These are phyloP conservation scores for Sinosuthora webbiana DNA, from an alignment of 2,113 vertebrate species.

Conservation along the genomic window DNA sequence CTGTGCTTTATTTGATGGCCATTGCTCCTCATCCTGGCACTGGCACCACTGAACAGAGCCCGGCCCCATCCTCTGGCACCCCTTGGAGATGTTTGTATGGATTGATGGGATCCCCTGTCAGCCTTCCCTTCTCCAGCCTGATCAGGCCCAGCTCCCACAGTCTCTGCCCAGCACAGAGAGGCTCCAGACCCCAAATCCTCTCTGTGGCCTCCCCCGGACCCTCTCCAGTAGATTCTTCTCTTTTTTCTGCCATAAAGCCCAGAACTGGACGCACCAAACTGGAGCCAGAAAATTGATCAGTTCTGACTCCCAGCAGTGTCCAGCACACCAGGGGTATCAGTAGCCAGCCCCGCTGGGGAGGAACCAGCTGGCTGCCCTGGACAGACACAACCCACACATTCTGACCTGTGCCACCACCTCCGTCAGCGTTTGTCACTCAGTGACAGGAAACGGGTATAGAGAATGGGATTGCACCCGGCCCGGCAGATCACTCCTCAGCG, in stretches of 20 bases:
- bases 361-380: background rate
- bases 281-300: background rate
- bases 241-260: background rate
- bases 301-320: background rate
- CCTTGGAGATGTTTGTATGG: background rate
- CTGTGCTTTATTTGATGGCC: accelerated
- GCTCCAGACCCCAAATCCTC: accelerated
- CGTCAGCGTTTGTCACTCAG: background rate
- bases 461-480: background rate
- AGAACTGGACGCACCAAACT: no score
- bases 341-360: background rate
- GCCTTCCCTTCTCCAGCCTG: background rate
- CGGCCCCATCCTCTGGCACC: background rate
- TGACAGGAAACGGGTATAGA: background rate
- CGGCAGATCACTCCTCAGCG: background rate
- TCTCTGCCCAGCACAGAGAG: background rate
- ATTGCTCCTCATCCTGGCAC: background rate
- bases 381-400: background rate
- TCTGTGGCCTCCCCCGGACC: accelerated
- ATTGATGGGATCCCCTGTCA: background rate
- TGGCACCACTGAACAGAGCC: background rate
- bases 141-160: background rate
- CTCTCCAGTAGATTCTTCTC: no score
- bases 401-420: background rate
- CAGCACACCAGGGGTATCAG: background rate